Evolutionary conservation across 2,888 invertebrate genomes (phyloP).

Genomic region (Sinohyriopsis cumingii): DNA sequence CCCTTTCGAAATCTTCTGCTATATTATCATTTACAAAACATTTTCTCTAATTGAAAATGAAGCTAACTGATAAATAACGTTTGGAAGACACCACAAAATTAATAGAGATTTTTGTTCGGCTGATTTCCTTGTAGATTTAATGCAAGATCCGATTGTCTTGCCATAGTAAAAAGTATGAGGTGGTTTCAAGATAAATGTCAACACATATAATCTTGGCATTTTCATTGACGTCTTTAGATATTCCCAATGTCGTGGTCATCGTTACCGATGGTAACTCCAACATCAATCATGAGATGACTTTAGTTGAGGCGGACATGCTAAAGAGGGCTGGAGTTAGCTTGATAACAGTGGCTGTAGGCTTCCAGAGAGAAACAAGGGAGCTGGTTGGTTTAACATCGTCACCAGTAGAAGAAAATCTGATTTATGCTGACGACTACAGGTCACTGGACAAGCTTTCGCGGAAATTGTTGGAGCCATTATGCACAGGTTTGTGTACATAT

Average conservation of each 20-base stretch:
- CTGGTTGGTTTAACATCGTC: constrained; percentile 60
- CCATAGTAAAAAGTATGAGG: no score
- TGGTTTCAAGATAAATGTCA: no score
- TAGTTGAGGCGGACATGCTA: constrained; percentile 59
- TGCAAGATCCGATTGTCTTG: no score
- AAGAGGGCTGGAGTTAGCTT: constrained; percentile 56
- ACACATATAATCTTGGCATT: not conserved
- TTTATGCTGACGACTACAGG: constrained; percentile 59
- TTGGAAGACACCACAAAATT: no score
- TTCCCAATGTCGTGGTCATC: constrained; percentile 58
- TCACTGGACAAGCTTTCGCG: constrained; percentile 52
- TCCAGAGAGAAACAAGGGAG: constrained; percentile 49
- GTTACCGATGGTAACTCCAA: constrained; percentile 67
- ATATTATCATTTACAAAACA: no score
- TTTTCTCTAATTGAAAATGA: no score
- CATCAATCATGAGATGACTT: constrained; percentile 57
- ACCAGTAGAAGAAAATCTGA: constrained; percentile 59
- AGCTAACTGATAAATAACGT: no score
- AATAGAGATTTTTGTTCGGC: no score
- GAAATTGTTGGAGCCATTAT: constrained; percentile 58
- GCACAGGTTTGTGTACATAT: constrained; percentile 52
- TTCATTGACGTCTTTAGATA: constrained; percentile 35
- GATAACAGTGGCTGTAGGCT: constrained; percentile 60
- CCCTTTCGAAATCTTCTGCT: no score
- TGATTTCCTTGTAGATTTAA: no score